These are phyloP conservation scores for Gisinianus flammeolus DNA, from an alignment of 2,888 invertebrate genomes.

Conservation along the genomic window DNA sequence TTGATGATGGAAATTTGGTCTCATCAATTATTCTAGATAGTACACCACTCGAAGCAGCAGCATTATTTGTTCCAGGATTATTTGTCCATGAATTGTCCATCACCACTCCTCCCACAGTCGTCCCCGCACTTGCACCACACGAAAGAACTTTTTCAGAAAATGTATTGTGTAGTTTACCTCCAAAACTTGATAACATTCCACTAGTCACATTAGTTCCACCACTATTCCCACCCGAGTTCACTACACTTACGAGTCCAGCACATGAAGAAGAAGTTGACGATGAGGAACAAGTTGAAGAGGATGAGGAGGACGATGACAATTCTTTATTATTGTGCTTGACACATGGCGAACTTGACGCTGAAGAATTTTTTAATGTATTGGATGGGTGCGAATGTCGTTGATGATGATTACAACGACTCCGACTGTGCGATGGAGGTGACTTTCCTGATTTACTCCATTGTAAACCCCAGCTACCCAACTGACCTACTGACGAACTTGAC, in stretches of 20 bases:
- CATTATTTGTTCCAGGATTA: constrained; percentile 52
- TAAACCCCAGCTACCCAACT: constrained; percentile 53
- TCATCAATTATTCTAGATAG: constrained; percentile 50
- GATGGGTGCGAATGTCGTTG: constrained; percentile 55
- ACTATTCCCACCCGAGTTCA: constrained; percentile 20
- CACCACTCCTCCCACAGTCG: constrained; percentile 22
- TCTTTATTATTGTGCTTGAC: constrained; percentile 43
- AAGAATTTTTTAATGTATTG: constrained; percentile 42
- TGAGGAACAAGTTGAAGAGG: constrained; percentile 47
- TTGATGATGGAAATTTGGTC: constrained; percentile 46
- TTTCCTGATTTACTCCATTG: constrained; percentile 56
- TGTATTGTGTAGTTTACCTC: constrained; percentile 33
- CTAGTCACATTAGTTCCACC: constrained; percentile 30
- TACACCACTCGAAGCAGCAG: constrained; percentile 46
- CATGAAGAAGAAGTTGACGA: constrained; percentile 48
- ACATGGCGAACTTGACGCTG: constrained; percentile 38
- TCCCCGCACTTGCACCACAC: constrained; percentile 43
- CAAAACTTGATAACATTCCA: constrained; percentile 32
- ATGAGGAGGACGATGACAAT: constrained; percentile 36
- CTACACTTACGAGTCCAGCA: constrained; percentile 41
- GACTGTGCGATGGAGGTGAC: constrained; percentile 55
- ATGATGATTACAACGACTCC: constrained; percentile 49
- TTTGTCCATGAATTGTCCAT: constrained; percentile 49
- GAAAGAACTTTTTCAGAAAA: constrained; percentile 32
- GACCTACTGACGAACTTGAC: constrained; percentile 43